Evolutionary conservation across 1,140 invertebrate genomes (phyloP), one percentile per base, ranked within the genome.

Genomic region (Drosophila mauritiana): DNA sequence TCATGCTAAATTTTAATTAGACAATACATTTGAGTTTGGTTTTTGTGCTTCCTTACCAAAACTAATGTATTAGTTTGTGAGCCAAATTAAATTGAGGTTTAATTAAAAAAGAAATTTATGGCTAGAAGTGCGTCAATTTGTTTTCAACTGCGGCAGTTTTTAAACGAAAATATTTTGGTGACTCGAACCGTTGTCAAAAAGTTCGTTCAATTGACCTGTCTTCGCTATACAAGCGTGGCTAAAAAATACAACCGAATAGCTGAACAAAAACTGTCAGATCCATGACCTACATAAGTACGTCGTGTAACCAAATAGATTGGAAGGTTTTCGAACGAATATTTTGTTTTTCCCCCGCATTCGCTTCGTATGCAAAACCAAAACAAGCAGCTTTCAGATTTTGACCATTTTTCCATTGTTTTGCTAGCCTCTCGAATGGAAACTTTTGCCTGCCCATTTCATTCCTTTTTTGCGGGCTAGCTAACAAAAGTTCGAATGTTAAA

Each of bases 401-500:
- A 15, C 62, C 58, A 22, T 42, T 74, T 72, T 55, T 73, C 25
- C 68, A 49, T 70, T 70, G 64, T 72, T 67, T 62, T 58, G 40
- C 27, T 45, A 25, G 39, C 36, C 31, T 13, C n/a, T 25, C 56
- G 40, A 61, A 51, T 51, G 52, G 15, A 63, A 62, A 52, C 46
- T 69, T 59, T 81, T 79, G 13, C 43, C 36, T 15, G 57, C 20
- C 13, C 31, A 43, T 10, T 61, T 39, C 39, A 39, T 11, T 31
- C 27, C 27, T 45, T 46, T 45, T 27, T 55, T 20, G n/a, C 10
- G 37, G 12, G 34, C n/a, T 40, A 20, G 64, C 67, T 55, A 37
- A 39, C 45, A 67, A 51, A 67, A 75, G 62, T 76, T 78, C 62
- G 64, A 62, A 69, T 42, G 34, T 57, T 79, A 78, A 86, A 86